Conservation (phyloP, 2,888 invertebrate genomes). For the Malachius bipustulatus region DNA sequence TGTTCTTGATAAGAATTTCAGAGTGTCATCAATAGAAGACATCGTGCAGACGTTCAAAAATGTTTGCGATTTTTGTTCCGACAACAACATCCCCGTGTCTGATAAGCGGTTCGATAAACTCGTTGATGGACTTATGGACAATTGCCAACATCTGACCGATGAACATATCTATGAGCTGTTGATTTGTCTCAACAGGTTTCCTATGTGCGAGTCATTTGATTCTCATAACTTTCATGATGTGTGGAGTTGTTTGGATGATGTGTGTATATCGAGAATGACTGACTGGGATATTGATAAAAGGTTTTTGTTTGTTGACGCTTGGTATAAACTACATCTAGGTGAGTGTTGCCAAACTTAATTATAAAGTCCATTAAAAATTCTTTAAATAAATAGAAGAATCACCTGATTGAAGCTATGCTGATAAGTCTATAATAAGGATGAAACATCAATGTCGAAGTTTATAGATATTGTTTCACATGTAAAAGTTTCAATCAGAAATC, state of each 20-base stretch:
- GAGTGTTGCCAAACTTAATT: no score
- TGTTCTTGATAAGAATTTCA: slow-evolving; percentile 25
- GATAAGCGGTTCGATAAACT: slow-evolving; percentile 32
- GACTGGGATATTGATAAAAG: slow-evolving; percentile 43
- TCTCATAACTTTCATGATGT: slow-evolving; percentile 50
- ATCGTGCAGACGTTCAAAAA: slow-evolving; percentile 29
- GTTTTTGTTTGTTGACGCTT: slow-evolving; percentile 49
- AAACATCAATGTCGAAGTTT: no score
- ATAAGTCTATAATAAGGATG: no score
- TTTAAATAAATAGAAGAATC: no score
- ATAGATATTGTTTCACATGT: no score
- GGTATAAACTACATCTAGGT: slow-evolving; percentile 46
- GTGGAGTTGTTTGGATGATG: slow-evolving; percentile 56
- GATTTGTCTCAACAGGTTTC: slow-evolving; percentile 41
- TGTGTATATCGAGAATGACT: slow-evolving; percentile 40
- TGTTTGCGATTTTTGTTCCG: slow-evolving; percentile 24
- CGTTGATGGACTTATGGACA: slow-evolving; percentile 38
- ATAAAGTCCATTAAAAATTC: no score
- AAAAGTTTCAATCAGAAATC: no score
- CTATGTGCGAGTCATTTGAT: slow-evolving; percentile 40
- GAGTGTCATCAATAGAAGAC: slow-evolving; percentile 22
- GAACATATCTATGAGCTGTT: slow-evolving; percentile 45
- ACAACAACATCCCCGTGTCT: slow-evolving; percentile 27
- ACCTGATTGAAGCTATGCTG: no score
- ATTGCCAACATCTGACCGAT: slow-evolving; percentile 43